A percentile compares a stretch with the other conserved stretches of the same genome.
Conservation (phyloP, 2,888 invertebrate genomes). For the Eudasyphora cyanicolor region DNA sequence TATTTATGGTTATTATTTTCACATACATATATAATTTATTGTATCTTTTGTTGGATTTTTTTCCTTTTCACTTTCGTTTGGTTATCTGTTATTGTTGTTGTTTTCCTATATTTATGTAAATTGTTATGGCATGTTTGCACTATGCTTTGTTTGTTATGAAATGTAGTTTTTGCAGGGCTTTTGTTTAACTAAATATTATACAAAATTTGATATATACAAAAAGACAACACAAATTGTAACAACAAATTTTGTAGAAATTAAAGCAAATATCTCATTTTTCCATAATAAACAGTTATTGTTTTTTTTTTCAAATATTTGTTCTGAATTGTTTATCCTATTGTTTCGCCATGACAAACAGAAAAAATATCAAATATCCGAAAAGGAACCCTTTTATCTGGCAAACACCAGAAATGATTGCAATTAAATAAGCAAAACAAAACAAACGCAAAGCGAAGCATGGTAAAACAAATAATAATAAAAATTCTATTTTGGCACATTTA, state of each 20-base stretch:
- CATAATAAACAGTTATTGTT: constrained; percentile 6
- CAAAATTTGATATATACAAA: no score
- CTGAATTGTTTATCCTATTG: constrained; percentile 13
- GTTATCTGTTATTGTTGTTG: not conserved
- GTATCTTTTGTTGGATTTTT: not conserved
- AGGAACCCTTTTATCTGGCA: not conserved
- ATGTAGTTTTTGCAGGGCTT: not conserved
- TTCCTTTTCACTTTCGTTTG: not conserved
- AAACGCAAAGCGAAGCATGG: not conserved
- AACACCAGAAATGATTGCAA: not conserved
- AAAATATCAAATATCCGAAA: not conserved
- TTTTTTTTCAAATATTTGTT: not conserved
- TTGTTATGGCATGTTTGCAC: constrained; percentile 46
- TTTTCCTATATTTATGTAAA: not conserved
- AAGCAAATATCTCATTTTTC: constrained; percentile 12
- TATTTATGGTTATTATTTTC: not conserved
- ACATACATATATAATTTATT: not conserved
- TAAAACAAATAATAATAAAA: not conserved
- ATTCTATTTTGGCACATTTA: constrained; percentile 21
- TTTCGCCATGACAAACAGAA: not conserved
- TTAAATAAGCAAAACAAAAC: not conserved
- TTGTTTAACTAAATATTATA: not conserved
- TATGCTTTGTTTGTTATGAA: not conserved
- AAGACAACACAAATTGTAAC: not conserved
- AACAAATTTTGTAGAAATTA: not conserved